Evolutionary conservation across 2,797 vertebrate species (phyloP), one percentile per base, ranked within the genome.

Genomic region (Acipenser oxyrinchus): DNA sequence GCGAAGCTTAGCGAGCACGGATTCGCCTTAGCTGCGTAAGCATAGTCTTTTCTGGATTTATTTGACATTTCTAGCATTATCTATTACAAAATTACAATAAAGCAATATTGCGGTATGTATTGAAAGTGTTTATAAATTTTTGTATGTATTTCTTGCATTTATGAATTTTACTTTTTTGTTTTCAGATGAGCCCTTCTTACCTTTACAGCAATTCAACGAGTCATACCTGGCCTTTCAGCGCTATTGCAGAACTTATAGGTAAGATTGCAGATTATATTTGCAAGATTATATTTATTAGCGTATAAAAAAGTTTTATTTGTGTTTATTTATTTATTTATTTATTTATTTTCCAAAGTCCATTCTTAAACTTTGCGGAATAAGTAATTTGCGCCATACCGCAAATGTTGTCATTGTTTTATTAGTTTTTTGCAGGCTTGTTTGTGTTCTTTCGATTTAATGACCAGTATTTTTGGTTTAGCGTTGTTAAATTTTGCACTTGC

Each of bases 201-300:
- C 84, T 90, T 72, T 84, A 86, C 81, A 91, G 88, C 77, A 91
- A 91, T 85, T 90, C 89, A 51, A 87, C 86, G n/a, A 92, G 87
- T 81, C 89, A 89, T 60, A 89, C 86, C 64, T 88, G 90, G 86
- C 90, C 92, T 23, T 92, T 91, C 86, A 88, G 90, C 77, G 91
- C 92, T 2, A 82, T 90, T 74, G 90, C 91, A 4, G 89, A 93
- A 76, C 72, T 92, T 61, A 83, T 90, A 82, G 89, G 91, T 92
- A 72, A 83, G 69, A 49, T 6, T 37, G 5, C 37, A 37, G 37
- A 37, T 37, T 37, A 37, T 37, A 37, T 37, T 37, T 37, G 5
- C 37, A 37, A 37, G 37, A 37, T 37, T 37, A 37, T 37, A 37
- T 37, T 37, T 37, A 37, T 37, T 37, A 37, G 37, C 5, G 3